Evolutionary conservation across 1,140 invertebrate genomes (phyloP), one percentile per base, ranked within the genome.

Genomic region (Parapsyche elsis): DNA sequence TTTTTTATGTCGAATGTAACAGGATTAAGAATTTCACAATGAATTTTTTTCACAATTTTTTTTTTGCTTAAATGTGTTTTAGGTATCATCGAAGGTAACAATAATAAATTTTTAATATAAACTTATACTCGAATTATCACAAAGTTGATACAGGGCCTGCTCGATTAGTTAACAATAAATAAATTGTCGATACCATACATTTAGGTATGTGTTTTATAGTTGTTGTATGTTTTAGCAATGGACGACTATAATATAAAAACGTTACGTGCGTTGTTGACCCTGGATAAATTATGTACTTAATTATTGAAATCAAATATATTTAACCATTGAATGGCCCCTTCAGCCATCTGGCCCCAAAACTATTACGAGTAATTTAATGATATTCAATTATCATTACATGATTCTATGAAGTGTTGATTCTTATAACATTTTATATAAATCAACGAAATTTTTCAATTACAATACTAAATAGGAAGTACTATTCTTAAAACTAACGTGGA

Each of bases 71-170:
- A 38, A 38, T 38, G 1, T 38, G 7, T 38, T 38, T 38, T 38
- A 38, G 30, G 30, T 38, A 7, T 38, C 30, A 26, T 26, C 12
- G 26, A 24, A 24, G 64, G 21, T 67, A 67, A 67, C 64, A 26
- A 26, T 67, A 12, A 26, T 67, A 12, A 61, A 2, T 61, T 61
- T 61, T 19, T 67, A 67, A 24, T 9, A 67, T 67, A 19, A 67
- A 67, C 21, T 67, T 67, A 67, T 67, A 23, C 24, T 26, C 64
- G 24, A 67, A 23, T 67, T 67, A 67, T 67, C 64, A 67, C 64
- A 67, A 67, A 67, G 21, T 26, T 67, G 9, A 67, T 30, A 24
- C 64, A 67, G 64, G 64, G 64, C 26, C 64, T 30, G 24, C 24
- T 9, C 10, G 21, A 21, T 67, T 14, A 53, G 4, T 14, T 12